Percentiles rank a stretch among this genome's conserved stretches.
These are phyloP conservation scores for Magallana gigas DNA, from an alignment of 1,140 invertebrate species.

Conservation along the genomic window DNA sequence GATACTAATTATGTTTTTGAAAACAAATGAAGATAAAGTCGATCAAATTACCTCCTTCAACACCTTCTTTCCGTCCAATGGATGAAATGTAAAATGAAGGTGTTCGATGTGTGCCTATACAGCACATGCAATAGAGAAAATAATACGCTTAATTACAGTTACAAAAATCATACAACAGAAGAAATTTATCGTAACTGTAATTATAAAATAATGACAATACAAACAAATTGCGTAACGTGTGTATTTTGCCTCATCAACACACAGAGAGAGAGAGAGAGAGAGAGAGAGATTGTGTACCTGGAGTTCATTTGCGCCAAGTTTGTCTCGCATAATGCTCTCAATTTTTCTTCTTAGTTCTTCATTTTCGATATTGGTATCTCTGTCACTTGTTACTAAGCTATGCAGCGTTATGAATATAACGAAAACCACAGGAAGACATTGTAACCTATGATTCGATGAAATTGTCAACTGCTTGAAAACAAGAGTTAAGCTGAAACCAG, in stretches of 20 bases:
- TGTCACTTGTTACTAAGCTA: too few species aligned
- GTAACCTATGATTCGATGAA: too few species aligned
- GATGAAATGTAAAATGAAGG: background rate
- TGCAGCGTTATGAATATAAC: too few species aligned
- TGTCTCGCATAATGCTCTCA: background rate
- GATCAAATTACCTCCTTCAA: background rate
- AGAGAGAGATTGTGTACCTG: constrained; percentile 19
- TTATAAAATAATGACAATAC: background rate
- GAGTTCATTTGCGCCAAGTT: background rate
- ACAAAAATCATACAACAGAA: too few species aligned
- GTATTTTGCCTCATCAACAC: background rate
- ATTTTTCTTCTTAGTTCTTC: background rate
- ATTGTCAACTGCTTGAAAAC: too few species aligned
- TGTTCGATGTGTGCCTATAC: background rate
- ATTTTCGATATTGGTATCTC: too few species aligned
- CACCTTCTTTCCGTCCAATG: background rate
- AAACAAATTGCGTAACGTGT: background rate
- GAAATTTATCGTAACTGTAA: too few species aligned
- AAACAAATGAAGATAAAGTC: background rate
- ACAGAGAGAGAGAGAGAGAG: constrained; percentile 26
- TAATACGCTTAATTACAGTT: background rate
- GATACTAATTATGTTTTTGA: background rate
- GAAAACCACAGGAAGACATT: too few species aligned
- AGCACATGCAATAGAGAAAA: background rate
- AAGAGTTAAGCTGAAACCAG: too few species aligned